Conservation (phyloP, 2,113 vertebrate species). For the Sphaerodactylus townsendi region DNA sequence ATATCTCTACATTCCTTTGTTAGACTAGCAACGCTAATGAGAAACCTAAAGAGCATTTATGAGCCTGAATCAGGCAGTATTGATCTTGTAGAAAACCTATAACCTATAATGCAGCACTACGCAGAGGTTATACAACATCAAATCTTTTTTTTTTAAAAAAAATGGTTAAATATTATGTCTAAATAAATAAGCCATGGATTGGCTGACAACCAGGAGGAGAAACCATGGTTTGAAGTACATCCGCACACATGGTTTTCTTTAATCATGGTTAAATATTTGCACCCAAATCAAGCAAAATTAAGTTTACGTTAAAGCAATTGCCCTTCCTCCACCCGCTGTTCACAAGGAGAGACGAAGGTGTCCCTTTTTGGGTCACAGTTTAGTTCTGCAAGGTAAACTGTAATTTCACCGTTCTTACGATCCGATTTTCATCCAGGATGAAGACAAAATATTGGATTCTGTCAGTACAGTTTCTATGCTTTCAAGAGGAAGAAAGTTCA, state of each 20-base stretch:
- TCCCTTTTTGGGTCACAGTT: conserved; percentile 4
- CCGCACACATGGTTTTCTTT: background rate
- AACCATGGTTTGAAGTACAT: background rate
- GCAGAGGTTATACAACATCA: background rate
- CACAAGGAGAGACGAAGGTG: background rate
- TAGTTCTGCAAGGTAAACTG: background rate
- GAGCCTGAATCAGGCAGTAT: background rate
- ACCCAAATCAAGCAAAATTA: background rate
- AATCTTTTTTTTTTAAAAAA: background rate
- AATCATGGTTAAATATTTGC: background rate
- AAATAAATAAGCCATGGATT: background rate
- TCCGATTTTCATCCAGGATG: background rate
- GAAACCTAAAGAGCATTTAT: background rate
- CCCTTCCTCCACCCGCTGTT: background rate
- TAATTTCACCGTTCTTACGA: background rate
- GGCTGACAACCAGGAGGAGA: background rate
- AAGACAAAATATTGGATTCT: background rate
- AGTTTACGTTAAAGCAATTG: background rate
- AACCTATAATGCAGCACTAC: background rate
- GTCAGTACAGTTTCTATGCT: conserved; percentile 52
- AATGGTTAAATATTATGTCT: background rate
- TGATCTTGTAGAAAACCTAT: background rate
- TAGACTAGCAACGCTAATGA: conserved; percentile 4
- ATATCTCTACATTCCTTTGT: conserved; percentile 5
- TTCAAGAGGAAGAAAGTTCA: background rate